Percentiles rank a stretch among this genome's conserved stretches.
phyloP scores from a whole-genome alignment of 2,888 invertebrate species.

The Apotomis turbidana region DNA sequence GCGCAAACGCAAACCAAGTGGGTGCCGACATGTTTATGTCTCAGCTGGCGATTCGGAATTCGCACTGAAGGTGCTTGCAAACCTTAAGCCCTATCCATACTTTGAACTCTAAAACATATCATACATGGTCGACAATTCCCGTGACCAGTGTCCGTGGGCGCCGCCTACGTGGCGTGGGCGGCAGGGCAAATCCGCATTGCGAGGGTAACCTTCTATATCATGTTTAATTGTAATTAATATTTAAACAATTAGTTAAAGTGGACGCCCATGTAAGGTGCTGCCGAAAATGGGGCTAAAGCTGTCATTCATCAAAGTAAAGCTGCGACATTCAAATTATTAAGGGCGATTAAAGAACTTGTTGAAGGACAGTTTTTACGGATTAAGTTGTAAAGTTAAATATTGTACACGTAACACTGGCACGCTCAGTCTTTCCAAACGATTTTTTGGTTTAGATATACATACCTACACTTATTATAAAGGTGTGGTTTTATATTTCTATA shows the following conservation, averaged over 20 bases:
- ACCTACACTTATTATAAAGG: no score
- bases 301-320: neutral
- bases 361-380: no score
- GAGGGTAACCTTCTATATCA: slow-evolving; percentile 62
- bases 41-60: slow-evolving; percentile 47
- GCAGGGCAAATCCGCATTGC: slow-evolving; percentile 75
- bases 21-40: slow-evolving; percentile 20
- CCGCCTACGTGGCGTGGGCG: slow-evolving; percentile 60
- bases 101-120: slow-evolving; percentile 12
- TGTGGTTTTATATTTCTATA: no score
- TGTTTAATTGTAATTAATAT: slow-evolving; percentile 53
- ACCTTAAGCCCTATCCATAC: slow-evolving; percentile 38
- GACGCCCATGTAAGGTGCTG: slow-evolving; percentile 44
- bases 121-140: slow-evolving; percentile 14
- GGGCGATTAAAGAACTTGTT: no score
- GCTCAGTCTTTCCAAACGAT: no score
- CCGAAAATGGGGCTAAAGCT: neutral
- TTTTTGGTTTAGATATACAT: no score
- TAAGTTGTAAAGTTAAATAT: no score
- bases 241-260: slow-evolving; percentile 49
- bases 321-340: neutral
- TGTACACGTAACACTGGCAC: no score
- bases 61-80: slow-evolving; percentile 41
- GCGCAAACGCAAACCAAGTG: neutral
- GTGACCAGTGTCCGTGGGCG: slow-evolving; percentile 55